A percentile compares a stretch with the other conserved stretches of the same genome.
These are phyloP conservation scores for Pogonophryne albipinna DNA, from an alignment of 2,797 vertebrate genomes.

Conservation along the genomic window DNA sequence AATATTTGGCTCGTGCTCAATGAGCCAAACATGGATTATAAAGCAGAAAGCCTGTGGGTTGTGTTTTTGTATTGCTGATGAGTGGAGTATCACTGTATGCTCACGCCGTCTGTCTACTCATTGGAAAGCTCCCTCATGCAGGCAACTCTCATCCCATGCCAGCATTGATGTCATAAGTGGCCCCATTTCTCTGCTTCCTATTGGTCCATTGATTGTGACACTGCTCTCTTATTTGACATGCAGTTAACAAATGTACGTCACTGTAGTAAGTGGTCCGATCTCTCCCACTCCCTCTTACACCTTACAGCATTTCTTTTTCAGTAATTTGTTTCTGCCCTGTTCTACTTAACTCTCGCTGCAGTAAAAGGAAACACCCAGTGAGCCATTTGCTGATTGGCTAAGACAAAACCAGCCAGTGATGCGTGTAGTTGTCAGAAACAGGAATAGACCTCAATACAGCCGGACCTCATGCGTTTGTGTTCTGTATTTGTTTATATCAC, in stretches of 20 bases:
- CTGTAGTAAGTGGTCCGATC: slow-evolving; percentile 71
- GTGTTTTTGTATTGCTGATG: slow-evolving; percentile 45
- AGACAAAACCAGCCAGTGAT: slow-evolving; percentile 64
- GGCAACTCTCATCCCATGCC: slow-evolving; percentile 73
- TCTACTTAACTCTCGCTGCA: slow-evolving; percentile 54
- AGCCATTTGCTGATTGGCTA: slow-evolving; percentile 70
- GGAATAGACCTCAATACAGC: slow-evolving; percentile 46
- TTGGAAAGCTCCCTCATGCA: slow-evolving; percentile 78
- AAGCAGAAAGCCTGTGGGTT: slow-evolving; percentile 31
- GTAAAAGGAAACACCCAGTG: slow-evolving; percentile 67
- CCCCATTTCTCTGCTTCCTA: slow-evolving; percentile 75
- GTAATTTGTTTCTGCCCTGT: slow-evolving; percentile 31
- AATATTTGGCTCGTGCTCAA: background rate
- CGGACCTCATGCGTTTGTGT: slow-evolving; percentile 13
- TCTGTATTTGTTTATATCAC: slow-evolving; percentile 25
- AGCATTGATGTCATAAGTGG: slow-evolving; percentile 81
- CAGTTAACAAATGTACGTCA: slow-evolving; percentile 74
- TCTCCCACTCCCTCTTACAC: slow-evolving; percentile 29
- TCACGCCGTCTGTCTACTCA: slow-evolving; percentile 74
- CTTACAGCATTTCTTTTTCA: slow-evolving; percentile 37
- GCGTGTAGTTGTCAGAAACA: slow-evolving; percentile 62
- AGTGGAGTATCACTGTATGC: slow-evolving; percentile 61
- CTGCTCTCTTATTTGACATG: slow-evolving; percentile 72
- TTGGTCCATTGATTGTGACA: slow-evolving; percentile 71
- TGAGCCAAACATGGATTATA: slow-evolving; percentile 22